These are phyloP conservation scores for Ophioderma brevispina DNA, from an alignment of 35 echinoderm and acorn worm genomes.

Conservation along the genomic window DNA sequence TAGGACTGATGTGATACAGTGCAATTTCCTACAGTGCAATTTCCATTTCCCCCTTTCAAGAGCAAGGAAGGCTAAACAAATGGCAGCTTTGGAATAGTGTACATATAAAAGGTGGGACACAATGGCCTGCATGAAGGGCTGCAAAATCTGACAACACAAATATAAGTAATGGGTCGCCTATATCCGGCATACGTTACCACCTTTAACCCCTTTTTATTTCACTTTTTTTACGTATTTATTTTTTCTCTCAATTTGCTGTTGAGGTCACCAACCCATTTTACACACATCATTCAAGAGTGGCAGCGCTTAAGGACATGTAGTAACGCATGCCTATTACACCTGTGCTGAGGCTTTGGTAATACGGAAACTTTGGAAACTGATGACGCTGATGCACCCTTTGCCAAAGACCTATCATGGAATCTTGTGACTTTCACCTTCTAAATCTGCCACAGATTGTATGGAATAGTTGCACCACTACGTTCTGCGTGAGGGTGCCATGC, in stretches of 20 bases:
- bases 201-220: neutral
- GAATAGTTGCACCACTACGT: neutral
- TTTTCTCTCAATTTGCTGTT: neutral
- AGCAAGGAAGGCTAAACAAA: neutral
- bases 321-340: neutral
- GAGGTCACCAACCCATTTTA: neutral
- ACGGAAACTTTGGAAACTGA: neutral
- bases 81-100: neutral
- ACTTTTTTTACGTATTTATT: no score
- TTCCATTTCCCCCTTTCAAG: neutral
- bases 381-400: neutral
- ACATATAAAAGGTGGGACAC: neutral
- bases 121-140: neutral
- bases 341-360: neutral
- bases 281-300: neutral
- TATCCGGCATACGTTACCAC: neutral
- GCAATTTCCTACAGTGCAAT: no score
- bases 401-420: neutral
- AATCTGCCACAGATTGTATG: neutral
- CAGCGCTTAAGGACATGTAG: neutral
- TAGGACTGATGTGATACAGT: no score
- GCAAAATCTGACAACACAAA: neutral
- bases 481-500: neutral
- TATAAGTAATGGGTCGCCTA: neutral
- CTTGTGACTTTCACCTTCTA: neutral